Conservation (phyloP, 1,140 invertebrate genomes). For the Brachionus angularis region DNA sequence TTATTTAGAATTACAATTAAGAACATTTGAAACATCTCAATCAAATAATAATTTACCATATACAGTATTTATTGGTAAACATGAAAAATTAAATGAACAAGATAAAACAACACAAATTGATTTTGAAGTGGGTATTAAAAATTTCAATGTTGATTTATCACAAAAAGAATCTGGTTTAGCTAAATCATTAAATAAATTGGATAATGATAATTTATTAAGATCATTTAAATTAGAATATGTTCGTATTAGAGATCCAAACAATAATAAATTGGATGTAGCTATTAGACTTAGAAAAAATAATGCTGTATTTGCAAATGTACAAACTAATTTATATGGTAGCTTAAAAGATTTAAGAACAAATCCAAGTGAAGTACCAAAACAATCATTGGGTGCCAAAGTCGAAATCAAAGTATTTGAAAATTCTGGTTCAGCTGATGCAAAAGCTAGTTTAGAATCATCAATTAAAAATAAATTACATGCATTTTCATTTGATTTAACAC, state of each 20-base stretch:
- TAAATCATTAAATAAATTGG: slow-evolving; percentile 17
- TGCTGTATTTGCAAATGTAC: neutral
- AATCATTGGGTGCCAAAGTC: neutral
- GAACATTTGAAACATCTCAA: neutral
- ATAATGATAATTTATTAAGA: neutral
- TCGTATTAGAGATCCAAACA: neutral
- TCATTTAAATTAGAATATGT: neutral
- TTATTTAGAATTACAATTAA: slow-evolving; percentile 11
- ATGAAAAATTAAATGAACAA: neutral
- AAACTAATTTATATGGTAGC: neutral
- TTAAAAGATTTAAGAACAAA: neutral
- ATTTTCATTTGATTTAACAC: slow-evolving; percentile 20
- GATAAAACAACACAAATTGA: neutral
- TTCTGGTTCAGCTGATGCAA: neutral
- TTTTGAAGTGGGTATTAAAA: neutral
- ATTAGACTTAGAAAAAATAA: neutral
- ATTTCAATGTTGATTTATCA: slow-evolving; percentile 1
- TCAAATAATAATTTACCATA: neutral
- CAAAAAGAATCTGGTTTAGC: neutral
- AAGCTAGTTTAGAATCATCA: slow-evolving; percentile 1
- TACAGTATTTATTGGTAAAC: neutral
- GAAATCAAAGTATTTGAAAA: slow-evolving; percentile 20
- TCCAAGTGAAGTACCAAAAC: slow-evolving; percentile 8
- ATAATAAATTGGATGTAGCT: neutral
- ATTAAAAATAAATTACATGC: neutral